Percentiles rank a stretch among this genome's conserved stretches.
These are phyloP conservation scores for Bombyx mandarina DNA, from an alignment of 1,140 invertebrate genomes.

Conservation along the genomic window DNA sequence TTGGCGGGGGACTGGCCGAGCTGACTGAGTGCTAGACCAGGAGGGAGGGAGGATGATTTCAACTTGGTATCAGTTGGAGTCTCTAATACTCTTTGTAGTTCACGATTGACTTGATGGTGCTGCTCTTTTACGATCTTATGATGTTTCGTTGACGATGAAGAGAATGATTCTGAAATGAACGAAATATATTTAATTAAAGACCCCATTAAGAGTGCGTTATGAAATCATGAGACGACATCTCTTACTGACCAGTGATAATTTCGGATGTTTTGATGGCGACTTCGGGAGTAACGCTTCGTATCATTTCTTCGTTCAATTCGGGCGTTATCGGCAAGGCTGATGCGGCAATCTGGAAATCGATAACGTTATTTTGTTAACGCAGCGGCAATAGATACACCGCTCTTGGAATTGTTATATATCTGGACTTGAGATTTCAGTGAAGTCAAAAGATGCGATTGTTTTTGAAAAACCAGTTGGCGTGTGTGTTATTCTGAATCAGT, in stretches of 20 bases:
- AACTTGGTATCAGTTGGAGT: slow-evolving; percentile 70
- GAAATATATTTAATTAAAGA: slow-evolving; percentile 7
- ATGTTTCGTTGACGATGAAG: slow-evolving; percentile 60
- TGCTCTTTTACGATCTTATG: slow-evolving; percentile 52
- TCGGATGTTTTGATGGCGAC: slow-evolving; percentile 52
- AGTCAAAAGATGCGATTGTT: no score
- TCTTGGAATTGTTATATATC: no score
- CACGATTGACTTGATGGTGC: slow-evolving; percentile 46
- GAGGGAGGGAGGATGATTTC: slow-evolving; percentile 79
- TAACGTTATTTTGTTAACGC: slow-evolving; percentile 4
- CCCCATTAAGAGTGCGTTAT: no score
- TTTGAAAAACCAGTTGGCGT: no score
- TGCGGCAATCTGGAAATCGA: slow-evolving; percentile 54
- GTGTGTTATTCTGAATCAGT: no score
- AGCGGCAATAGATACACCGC: no score
- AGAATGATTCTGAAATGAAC: slow-evolving; percentile 61
- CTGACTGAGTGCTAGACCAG: slow-evolving; percentile 71
- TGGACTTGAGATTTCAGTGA: no score
- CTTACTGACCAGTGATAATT: slow-evolving; percentile 58
- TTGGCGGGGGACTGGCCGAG: slow-evolving; percentile 59
- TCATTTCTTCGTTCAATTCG: slow-evolving; percentile 80
- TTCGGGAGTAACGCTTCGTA: slow-evolving; percentile 74
- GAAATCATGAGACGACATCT: no score
- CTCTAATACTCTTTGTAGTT: slow-evolving; percentile 51
- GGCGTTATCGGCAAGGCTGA: slow-evolving; percentile 76